phyloP scores from a whole-genome alignment of 2,797 vertebrate species.

The Lemur catta region DNA sequence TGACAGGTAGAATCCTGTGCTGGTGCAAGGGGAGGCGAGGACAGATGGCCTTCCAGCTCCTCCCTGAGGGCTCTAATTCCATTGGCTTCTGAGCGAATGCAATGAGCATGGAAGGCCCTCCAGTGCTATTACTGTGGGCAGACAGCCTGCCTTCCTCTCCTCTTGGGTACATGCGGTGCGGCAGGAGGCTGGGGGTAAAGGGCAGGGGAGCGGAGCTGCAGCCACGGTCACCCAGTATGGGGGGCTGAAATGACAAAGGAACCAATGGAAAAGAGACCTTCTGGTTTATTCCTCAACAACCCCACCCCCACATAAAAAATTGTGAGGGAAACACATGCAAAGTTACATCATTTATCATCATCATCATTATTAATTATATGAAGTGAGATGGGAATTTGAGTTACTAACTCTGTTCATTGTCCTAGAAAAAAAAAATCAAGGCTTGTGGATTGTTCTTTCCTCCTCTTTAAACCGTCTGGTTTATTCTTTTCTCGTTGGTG shows the following conservation, averaged over 20 bases:
- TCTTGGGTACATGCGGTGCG: background rate
- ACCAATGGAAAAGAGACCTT: background rate
- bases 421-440: background rate
- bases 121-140: background rate
- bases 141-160: background rate
- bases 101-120: background rate
- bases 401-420: background rate
- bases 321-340: background rate
- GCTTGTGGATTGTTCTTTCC: background rate
- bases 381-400: background rate
- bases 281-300: background rate
- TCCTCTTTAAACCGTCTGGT: background rate
- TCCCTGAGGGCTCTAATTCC: background rate
- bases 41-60: background rate
- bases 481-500: background rate
- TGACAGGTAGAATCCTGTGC: background rate
- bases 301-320: background rate
- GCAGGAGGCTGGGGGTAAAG: background rate
- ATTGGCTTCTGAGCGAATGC: background rate
- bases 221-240: accelerated
- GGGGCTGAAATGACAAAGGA: background rate
- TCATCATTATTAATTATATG: background rate
- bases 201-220: background rate
- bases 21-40: too few species aligned
- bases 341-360: background rate